These are phyloP conservation scores for Enoplolaimus lenunculus DNA, from an alignment of 2,888 invertebrate species.

Conservation along the genomic window DNA sequence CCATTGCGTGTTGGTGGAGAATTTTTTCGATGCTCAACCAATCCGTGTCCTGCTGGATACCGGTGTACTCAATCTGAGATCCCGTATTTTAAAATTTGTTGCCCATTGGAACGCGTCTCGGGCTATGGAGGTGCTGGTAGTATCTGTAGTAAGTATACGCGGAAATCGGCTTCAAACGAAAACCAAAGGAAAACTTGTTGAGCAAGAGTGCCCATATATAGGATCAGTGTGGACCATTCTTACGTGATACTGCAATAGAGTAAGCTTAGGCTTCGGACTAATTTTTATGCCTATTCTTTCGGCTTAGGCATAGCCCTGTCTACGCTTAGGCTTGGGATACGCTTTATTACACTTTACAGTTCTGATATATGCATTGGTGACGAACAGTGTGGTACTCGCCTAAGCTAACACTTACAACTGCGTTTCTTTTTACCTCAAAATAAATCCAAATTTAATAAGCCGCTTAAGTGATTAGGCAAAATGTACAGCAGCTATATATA, in stretches of 20 bases:
- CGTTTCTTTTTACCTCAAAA: too few relatives aligned
- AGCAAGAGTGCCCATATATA: neutral
- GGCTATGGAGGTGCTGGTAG: neutral
- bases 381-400: too few relatives aligned
- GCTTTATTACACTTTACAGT: too few relatives aligned
- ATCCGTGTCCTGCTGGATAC: slow-evolving; percentile 17
- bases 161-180: neutral
- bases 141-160: neutral
- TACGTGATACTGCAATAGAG: neutral
- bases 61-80: slow-evolving; percentile 17
- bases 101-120: neutral
- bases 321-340: too few relatives aligned
- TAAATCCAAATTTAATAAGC: too few relatives aligned
- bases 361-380: too few relatives aligned
- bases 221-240: neutral
- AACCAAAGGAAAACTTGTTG: neutral
- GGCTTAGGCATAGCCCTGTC: neutral
- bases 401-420: too few relatives aligned
- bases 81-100: slow-evolving; percentile 18
- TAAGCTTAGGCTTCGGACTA: too few relatives aligned
- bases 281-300: neutral
- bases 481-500: too few relatives aligned
- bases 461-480: too few relatives aligned
- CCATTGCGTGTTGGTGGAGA: slow-evolving; percentile 9
- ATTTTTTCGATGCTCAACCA: slow-evolving; percentile 12